Evolutionary conservation across 2,113 vertebrate species (phyloP).

Genomic region (Prunella fulvescens): DNA sequence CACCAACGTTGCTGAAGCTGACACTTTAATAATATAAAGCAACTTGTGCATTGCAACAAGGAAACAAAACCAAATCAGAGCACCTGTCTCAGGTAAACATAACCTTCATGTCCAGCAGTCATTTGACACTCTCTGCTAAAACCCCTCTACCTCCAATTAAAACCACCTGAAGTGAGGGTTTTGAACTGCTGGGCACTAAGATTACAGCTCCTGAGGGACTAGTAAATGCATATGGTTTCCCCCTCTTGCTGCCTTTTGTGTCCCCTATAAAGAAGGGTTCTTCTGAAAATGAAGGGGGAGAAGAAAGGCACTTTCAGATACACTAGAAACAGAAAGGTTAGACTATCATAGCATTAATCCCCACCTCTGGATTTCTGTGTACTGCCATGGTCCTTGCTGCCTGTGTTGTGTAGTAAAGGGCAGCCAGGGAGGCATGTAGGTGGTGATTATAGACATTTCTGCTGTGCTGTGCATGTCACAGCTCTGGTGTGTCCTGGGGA

Average conservation of each 20-base stretch:
- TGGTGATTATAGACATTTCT: background rate
- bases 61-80: background rate
- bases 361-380: background rate
- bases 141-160: background rate
- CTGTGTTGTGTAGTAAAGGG: background rate
- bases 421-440: background rate
- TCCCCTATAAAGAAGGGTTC: background rate
- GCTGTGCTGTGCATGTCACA: background rate
- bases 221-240: background rate
- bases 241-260: background rate
- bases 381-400: background rate
- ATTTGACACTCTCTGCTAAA: background rate
- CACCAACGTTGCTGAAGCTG: background rate
- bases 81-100: background rate
- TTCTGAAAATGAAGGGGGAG: background rate
- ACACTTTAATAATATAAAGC: background rate
- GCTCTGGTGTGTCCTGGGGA: background rate
- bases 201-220: background rate
- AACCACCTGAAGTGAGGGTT: background rate
- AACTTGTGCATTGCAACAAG: background rate
- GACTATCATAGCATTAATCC: background rate
- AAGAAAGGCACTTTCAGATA: background rate
- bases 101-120: background rate
- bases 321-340: no score
- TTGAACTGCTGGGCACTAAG: background rate